Evolutionary conservation across 1,140 invertebrate species (phyloP).

Genomic region (Drosophila mayri): DNA sequence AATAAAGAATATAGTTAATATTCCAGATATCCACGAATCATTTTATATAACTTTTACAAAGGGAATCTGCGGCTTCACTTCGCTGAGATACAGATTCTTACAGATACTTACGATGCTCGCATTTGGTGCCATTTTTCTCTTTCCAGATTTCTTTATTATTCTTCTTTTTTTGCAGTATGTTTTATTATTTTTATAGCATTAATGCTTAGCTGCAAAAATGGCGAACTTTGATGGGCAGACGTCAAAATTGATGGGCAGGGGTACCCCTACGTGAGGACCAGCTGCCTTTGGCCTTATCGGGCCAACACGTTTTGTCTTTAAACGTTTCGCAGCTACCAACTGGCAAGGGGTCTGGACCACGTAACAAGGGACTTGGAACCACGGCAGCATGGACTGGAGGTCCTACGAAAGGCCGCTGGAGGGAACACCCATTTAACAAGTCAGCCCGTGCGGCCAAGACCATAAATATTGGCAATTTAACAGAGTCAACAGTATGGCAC

Average conservation of each 20-base stretch:
- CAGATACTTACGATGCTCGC: neutral
- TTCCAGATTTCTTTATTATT: slow-evolving; percentile 71
- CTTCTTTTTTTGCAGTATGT: slow-evolving; percentile 58
- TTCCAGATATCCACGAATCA: too few species aligned
- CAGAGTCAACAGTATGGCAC: slow-evolving; percentile 84
- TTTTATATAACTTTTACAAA: neutral
- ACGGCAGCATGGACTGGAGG: slow-evolving; percentile 10
- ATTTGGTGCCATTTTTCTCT: slow-evolving; percentile 22
- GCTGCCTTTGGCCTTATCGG: slow-evolving; percentile 35
- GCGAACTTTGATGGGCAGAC: slow-evolving; percentile 62
- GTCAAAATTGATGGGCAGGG: slow-evolving; percentile 68
- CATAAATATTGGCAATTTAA: slow-evolving; percentile 84
- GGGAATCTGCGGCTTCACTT: neutral
- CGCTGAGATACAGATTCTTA: neutral
- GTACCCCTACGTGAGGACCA: slow-evolving; percentile 11
- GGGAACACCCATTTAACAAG: slow-evolving; percentile 84
- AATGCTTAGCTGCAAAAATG: slow-evolving; percentile 70
- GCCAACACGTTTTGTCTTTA: slow-evolving; percentile 79
- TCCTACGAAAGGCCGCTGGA: slow-evolving; percentile 44
- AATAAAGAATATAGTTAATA: neutral
- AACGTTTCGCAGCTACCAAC: slow-evolving; percentile 79
- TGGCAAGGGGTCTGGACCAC: slow-evolving; percentile 19
- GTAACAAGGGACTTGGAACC: neutral
- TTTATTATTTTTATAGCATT: slow-evolving; percentile 77
- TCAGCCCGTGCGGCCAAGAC: slow-evolving; percentile 70